These are phyloP conservation scores for Corythornis vintsioides DNA, from an alignment of 2,113 vertebrate species.

Conservation along the genomic window DNA sequence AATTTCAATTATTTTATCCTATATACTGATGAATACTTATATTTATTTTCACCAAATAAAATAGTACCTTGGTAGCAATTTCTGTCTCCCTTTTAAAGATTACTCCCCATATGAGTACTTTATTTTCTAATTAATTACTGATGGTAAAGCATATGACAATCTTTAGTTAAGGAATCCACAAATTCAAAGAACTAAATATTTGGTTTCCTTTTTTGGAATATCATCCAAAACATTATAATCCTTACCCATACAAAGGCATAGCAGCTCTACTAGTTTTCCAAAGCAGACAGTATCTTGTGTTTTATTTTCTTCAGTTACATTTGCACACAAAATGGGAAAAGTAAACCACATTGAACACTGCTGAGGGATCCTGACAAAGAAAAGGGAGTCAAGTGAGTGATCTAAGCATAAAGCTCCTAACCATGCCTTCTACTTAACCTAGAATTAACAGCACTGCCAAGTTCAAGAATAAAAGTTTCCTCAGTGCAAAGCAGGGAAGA, in stretches of 20 bases:
- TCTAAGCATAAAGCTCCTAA: neutral
- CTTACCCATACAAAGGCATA: neutral
- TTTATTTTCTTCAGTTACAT: neutral
- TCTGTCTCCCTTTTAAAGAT: neutral
- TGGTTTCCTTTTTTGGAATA: neutral
- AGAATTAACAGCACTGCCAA: conserved; percentile 54
- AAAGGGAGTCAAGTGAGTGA: neutral
- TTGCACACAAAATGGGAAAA: conserved; percentile 3
- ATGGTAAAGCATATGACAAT: neutral
- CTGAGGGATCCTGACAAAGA: neutral
- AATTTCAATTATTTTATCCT: neutral
- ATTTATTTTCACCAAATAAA: neutral
- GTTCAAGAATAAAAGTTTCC: conserved; percentile 34
- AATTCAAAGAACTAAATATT: neutral
- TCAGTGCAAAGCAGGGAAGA: neutral
- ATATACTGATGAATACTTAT: neutral
- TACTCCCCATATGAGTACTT: neutral
- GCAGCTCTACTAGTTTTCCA: neutral
- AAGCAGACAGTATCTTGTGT: neutral
- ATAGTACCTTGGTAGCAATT: neutral
- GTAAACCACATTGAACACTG: neutral
- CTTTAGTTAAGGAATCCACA: neutral
- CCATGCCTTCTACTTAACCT: conserved; percentile 24
- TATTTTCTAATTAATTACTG: neutral
- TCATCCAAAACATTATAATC: neutral